These are phyloP conservation scores for Poeciliopsis gracilis DNA, from an alignment of 2,797 vertebrate species.

Conservation along the genomic window DNA sequence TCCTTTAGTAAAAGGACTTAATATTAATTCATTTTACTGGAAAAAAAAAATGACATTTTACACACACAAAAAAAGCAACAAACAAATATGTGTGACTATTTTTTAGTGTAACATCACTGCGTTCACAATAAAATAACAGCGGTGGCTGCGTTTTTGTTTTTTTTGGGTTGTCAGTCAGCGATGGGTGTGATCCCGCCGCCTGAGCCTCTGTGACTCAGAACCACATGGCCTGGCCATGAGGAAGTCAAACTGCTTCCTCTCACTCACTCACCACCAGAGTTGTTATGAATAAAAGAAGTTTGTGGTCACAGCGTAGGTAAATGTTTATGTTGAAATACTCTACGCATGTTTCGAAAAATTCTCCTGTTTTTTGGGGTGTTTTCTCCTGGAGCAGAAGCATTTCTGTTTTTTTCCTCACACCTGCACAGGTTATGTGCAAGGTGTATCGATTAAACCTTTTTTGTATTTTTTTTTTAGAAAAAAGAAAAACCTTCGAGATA, in stretches of 20 bases:
- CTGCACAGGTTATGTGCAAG: background rate
- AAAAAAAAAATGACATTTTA: too few species aligned
- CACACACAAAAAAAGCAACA: background rate
- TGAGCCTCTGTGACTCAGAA: constrained; percentile 69
- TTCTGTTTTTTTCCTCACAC: background rate
- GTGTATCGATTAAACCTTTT: background rate
- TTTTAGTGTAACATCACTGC: constrained; percentile 41
- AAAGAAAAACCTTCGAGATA: background rate
- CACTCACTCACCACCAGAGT: constrained; percentile 51
- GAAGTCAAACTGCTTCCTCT: constrained; percentile 74
- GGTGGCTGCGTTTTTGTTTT: constrained; percentile 6
- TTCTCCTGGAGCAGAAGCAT: background rate
- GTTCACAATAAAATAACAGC: constrained; percentile 54
- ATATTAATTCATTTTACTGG: background rate
- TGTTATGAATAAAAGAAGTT: constrained; percentile 62
- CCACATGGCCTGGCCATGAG: constrained; percentile 66
- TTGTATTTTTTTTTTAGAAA: too few species aligned
- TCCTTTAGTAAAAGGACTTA: background rate
- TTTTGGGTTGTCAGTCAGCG: constrained; percentile 41
- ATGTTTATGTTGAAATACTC: background rate
- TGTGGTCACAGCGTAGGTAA: background rate
- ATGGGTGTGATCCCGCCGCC: constrained; percentile 43
- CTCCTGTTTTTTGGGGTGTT: background rate
- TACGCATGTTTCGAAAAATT: background rate
- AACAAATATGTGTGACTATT: background rate